Evolutionary conservation across 1,140 invertebrate genomes (phyloP).

Genomic region (Trachymyrmex cornetzi): DNA sequence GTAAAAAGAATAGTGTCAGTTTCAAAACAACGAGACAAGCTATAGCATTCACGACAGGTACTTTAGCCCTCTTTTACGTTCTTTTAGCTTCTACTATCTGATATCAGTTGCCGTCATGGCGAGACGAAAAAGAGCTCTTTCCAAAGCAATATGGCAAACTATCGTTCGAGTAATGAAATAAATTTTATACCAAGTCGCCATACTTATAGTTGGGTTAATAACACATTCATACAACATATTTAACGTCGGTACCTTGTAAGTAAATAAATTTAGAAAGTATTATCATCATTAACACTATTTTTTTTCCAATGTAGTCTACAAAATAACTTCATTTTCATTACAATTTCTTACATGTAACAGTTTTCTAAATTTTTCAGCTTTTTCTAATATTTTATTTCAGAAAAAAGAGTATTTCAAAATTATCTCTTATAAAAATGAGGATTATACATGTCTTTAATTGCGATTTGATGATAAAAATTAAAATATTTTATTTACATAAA

Average conservation of each 20-base stretch:
- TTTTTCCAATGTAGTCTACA: background rate
- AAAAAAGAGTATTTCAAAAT: no score
- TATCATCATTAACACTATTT: background rate
- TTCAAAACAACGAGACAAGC: constrained; percentile 27
- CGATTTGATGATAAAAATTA: background rate
- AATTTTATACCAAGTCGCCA: constrained; percentile 10
- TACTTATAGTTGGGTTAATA: background rate
- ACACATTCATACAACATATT: background rate
- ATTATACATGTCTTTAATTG: background rate
- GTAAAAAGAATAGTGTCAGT: constrained; percentile 46
- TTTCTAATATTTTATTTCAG: no score
- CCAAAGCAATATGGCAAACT: constrained; percentile 10
- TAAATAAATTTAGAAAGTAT: background rate
- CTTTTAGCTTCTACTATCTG: constrained; percentile 27
- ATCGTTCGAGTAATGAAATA: background rate
- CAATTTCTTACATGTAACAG: background rate
- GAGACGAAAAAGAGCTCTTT: constrained; percentile 3
- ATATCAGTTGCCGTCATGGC: constrained; percentile 13
- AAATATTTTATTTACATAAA: background rate
- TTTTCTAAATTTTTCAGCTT: background rate
- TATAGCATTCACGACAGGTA: constrained; percentile 16
- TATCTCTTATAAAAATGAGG: no score
- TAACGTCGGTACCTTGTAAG: background rate
- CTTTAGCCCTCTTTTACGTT: constrained; percentile 31
- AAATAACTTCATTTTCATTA: background rate